Evolutionary conservation across 2,113 vertebrate genomes (phyloP).

Genomic region (Calidris pugnax): DNA sequence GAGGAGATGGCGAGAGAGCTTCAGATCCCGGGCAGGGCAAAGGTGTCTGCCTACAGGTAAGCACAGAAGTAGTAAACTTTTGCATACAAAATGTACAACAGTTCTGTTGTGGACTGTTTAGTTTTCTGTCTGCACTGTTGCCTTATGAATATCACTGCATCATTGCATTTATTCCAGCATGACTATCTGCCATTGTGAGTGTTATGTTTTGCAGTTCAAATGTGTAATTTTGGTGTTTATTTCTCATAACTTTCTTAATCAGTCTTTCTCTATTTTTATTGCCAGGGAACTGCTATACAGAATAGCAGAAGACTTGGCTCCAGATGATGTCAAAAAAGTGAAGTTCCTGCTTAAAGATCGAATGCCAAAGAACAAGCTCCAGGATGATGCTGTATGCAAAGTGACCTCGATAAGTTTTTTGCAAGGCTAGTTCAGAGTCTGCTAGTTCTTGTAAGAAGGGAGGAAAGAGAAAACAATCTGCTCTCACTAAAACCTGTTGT

Average conservation of each 20-base stretch:
- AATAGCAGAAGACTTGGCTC: slow-evolving; percentile 43
- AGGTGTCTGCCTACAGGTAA: slow-evolving; percentile 73
- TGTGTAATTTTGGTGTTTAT: not conserved
- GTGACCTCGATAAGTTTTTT: not conserved
- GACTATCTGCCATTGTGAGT: not conserved
- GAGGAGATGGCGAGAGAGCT: slow-evolving; percentile 52
- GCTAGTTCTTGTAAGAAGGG: not conserved
- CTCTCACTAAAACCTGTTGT: not conserved
- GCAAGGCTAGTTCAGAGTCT: not conserved
- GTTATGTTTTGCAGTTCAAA: not conserved
- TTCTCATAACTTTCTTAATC: not conserved
- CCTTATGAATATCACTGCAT: not conserved
- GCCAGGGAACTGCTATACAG: slow-evolving; percentile 42
- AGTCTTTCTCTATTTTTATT: not conserved
- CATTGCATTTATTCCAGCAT: not conserved
- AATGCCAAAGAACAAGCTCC: slow-evolving; percentile 38
- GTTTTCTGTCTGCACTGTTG: not conserved
- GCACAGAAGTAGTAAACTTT: not conserved
- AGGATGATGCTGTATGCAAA: slow-evolving; percentile 47
- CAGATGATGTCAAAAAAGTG: not conserved
- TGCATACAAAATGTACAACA: not conserved
- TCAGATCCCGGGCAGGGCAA: not conserved
- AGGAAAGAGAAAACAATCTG: not conserved
- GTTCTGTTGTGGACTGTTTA: not conserved
- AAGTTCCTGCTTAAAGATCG: slow-evolving; percentile 35